Percentiles rank a stretch among this genome's conserved stretches.
Conservation (phyloP, 2,888 invertebrate species). For the Stenotaenia linearis region DNA sequence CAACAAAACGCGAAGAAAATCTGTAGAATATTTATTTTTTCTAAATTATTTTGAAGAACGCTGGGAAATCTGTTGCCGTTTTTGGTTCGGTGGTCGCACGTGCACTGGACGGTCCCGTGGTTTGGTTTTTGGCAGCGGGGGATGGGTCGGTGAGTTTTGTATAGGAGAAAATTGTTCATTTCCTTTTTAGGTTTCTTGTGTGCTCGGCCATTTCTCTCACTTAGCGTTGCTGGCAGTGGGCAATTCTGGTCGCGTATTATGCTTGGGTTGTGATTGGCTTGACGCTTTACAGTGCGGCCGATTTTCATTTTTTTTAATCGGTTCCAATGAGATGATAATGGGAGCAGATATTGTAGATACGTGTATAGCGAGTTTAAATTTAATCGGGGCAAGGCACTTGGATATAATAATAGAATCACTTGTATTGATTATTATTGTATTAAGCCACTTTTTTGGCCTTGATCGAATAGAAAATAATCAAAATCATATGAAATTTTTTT, state of each 20-base stretch:
- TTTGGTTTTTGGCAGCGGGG: neutral
- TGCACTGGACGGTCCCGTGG: neutral
- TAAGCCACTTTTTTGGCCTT: neutral
- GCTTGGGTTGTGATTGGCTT: neutral
- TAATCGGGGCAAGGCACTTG: conserved; percentile 7
- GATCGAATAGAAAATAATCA: neutral
- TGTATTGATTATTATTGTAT: neutral
- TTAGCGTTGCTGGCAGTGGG: neutral
- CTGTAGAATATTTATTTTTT: too few species aligned
- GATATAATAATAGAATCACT: neutral
- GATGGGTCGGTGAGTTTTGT: neutral
- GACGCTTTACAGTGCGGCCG: neutral
- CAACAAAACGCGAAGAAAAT: too few species aligned
- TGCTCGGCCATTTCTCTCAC: neutral
- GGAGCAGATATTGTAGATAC: neutral
- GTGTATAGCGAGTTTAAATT: neutral
- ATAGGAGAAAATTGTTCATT: conserved; percentile 28
- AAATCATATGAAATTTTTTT: too few species aligned
- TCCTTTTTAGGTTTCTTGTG: conserved; percentile 18
- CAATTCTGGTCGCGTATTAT: conserved; percentile 24
- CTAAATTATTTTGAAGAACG: too few species aligned
- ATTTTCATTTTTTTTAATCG: conserved; percentile 8
- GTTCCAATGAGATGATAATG: neutral
- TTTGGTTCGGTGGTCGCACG: too few species aligned
- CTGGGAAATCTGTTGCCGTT: too few species aligned